Evolutionary conservation across 2,113 vertebrate genomes (phyloP), one percentile per base, ranked within the genome.

Genomic region (Poeciliopsis turrubarensis): DNA sequence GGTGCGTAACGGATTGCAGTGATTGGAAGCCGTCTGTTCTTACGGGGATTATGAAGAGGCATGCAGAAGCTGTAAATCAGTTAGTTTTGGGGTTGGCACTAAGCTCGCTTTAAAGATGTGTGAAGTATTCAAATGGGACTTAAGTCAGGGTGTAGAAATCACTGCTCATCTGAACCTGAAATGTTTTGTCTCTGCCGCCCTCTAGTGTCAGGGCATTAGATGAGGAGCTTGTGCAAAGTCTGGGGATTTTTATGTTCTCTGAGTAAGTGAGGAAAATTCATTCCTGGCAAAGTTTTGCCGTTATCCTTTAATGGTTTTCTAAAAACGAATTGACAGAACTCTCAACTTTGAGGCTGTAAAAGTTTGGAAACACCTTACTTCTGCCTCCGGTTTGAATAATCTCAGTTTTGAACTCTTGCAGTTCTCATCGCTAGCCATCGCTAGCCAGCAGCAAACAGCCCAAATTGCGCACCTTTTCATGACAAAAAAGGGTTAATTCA

Each of bases 111-210:
- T 72, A 54, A 30, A 14, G 60, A n/a, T 60, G 71, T 60, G n/a
- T n/a, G 15, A 29, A 73, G 70, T 62, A 70, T 47, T 25, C 12
- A 69, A 64, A 26, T 62, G 15, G 41, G 34, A 78, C 54, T 77
- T 29, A 41, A 65, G 68, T 80, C 70, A 68, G 70, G 32, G 26
- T 64, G 27, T 25, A 61, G 26, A 71, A 63, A 84, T 70, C 77
- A 60, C 22, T 39, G 69, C 3, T 5, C 14, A 31, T 13, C 13
- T 51, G 37, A 70, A 26, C 26, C n/a, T 17, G 31, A 67, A 41
- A 29, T 25, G 51, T 25, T 26, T 30, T 29, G 86, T 70, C 82
- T 87, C 37, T 80, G 78, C 82, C 87, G 91, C 87, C 92, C 86
- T 89, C 93, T 89, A 72, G 87, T 91, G 93, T 83, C 17, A 5